Evolutionary conservation across 1,140 invertebrate genomes (phyloP).

Genomic region (Neocloeon triangulifer): DNA sequence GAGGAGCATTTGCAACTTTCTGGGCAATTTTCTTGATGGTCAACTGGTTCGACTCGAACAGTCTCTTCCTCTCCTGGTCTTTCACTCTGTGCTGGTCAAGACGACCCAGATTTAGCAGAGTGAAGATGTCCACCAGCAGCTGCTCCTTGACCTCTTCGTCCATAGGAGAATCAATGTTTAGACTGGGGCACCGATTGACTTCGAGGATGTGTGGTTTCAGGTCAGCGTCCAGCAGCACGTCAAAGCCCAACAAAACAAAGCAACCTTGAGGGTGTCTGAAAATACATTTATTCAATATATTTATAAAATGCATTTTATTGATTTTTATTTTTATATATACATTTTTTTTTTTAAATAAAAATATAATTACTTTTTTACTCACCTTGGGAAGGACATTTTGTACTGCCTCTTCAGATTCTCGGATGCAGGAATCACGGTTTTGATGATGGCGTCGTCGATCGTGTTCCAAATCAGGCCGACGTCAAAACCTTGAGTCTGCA

Average conservation of each 20-base stretch:
- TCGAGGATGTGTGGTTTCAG: conserved; percentile 69
- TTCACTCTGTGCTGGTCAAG: conserved; percentile 52
- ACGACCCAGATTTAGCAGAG: conserved; percentile 56
- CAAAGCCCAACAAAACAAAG: conserved; percentile 75
- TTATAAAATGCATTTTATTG: no score
- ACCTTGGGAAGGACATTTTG: conserved; percentile 63
- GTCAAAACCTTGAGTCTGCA: conserved; percentile 42
- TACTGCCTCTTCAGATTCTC: conserved; percentile 72
- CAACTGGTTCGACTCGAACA: no score
- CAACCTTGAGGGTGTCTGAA: conserved; percentile 59
- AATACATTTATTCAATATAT: no score
- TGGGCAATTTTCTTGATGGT: no score
- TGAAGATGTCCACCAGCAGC: conserved; percentile 59
- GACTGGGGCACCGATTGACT: conserved; percentile 82
- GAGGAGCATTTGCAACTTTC: no score
- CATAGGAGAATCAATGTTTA: conserved; percentile 60
- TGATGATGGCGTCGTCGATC: conserved; percentile 76
- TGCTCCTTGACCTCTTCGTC: conserved; percentile 66
- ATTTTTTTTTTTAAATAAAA: no score
- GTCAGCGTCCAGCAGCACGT: conserved; percentile 64
- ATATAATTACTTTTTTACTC: no score
- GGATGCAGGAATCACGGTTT: conserved; percentile 67
- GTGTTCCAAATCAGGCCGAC: conserved; percentile 50
- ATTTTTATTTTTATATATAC: no score
- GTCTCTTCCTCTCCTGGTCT: conserved; percentile 22